A percentile compares a stretch with the other conserved stretches of the same genome.
phyloP scores from a whole-genome alignment of 2,113 vertebrate genomes.

The Orthonyx spaldingii region DNA sequence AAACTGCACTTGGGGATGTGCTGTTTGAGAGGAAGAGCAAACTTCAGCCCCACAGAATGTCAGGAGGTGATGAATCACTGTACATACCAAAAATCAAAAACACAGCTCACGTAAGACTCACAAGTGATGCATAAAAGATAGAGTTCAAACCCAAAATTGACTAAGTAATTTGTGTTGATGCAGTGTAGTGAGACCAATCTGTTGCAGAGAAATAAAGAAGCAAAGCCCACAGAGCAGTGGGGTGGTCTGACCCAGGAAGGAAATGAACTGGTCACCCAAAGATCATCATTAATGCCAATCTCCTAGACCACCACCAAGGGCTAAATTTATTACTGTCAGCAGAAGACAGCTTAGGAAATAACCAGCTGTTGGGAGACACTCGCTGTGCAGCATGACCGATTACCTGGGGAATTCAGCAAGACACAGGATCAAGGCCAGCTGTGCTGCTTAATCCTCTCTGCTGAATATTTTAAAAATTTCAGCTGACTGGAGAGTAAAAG shows the following conservation, averaged over 20 bases:
- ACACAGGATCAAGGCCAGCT: constrained; percentile 13
- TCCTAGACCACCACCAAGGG: neutral
- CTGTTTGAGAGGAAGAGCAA: neutral
- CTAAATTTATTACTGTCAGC: constrained; percentile 9
- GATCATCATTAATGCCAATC: constrained; percentile 6
- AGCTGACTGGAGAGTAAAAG: neutral
- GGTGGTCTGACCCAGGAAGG: neutral
- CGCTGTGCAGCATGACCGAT: neutral
- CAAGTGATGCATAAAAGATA: neutral
- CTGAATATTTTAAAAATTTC: neutral
- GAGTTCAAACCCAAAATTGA: neutral
- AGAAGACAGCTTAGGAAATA: neutral
- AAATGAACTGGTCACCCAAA: constrained; percentile 5
- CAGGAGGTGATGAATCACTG: neutral
- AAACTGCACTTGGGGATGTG: neutral
- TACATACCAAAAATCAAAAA: neutral
- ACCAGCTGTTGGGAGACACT: constrained; percentile 41
- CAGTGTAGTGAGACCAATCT: neutral
- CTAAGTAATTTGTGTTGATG: neutral
- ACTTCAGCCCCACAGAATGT: neutral
- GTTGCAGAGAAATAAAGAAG: neutral
- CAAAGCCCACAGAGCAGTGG: neutral
- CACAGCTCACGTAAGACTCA: neutral
- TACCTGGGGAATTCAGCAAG: constrained; percentile 26
- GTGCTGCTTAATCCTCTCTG: constrained; percentile 11